Percentiles rank a stretch among this genome's conserved stretches.
Conservation (phyloP, 2,797 vertebrate genomes). For the Falco peregrinus region DNA sequence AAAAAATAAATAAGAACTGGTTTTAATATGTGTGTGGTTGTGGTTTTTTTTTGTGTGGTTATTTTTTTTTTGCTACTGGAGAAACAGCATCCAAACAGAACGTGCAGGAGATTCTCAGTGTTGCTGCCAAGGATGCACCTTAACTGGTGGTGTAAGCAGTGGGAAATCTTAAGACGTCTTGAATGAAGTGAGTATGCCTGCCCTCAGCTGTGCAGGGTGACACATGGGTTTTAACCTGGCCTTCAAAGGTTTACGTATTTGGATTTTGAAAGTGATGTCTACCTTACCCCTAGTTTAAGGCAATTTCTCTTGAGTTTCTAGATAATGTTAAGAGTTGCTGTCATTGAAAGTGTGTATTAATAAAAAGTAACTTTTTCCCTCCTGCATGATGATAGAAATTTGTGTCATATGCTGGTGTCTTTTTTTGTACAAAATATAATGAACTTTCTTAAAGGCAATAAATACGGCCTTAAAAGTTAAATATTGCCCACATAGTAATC, state of each 20-base stretch:
- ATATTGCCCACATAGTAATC: background rate
- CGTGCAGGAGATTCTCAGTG: background rate
- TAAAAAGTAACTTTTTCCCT: background rate
- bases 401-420: background rate
- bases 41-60: background rate
- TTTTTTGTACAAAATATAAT: background rate
- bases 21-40: background rate
- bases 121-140: background rate
- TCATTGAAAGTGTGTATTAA: background rate
- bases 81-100: background rate
- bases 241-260: background rate
- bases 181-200: background rate
- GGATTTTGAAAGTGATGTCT: background rate
- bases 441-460: background rate
- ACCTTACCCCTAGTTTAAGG: background rate
- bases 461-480: conserved; percentile 11
- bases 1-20: background rate
- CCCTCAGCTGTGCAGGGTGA: background rate
- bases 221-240: fast-evolving
- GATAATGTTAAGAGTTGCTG: background rate
- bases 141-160: background rate
- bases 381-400: background rate
- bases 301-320: background rate
- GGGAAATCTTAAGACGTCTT: background rate
- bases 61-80: background rate